Evolutionary conservation across 1,140 invertebrate species (phyloP).

Genomic region (Dufourea novaeangliae): DNA sequence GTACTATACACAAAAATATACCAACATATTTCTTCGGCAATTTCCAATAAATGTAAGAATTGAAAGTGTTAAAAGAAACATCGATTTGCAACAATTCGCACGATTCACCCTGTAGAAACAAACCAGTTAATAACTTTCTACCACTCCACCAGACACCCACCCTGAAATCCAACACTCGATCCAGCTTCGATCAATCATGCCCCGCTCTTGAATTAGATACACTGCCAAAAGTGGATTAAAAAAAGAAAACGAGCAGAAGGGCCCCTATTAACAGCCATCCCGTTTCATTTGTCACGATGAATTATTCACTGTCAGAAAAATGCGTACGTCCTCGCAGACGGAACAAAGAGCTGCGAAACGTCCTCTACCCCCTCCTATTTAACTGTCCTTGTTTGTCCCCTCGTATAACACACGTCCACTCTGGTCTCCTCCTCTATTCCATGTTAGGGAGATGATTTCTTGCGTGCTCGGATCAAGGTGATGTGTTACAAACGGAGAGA

Average conservation of each 20-base stretch:
- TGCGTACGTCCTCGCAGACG: background rate
- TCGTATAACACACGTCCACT: background rate
- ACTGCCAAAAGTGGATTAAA: constrained; percentile 20
- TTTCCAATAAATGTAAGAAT: no score
- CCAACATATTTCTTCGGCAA: no score
- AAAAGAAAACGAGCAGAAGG: background rate
- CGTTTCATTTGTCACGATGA: constrained; percentile 32
- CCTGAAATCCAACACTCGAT: background rate
- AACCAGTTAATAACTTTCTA: no score
- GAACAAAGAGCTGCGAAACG: constrained; percentile 31
- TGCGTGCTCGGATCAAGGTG: constrained; percentile 24
- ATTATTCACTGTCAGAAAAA: constrained; percentile 25
- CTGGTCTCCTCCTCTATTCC: constrained; percentile 58
- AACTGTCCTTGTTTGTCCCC: constrained; percentile 45
- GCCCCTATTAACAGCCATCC: background rate
- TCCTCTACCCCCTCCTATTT: background rate
- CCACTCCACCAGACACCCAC: no score
- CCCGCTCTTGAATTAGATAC: constrained; percentile 17
- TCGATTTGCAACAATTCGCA: no score
- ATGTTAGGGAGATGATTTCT: constrained; percentile 49
- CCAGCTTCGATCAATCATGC: background rate
- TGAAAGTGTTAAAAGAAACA: no score
- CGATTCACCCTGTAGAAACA: no score
- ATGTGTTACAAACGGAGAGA: constrained; percentile 2
- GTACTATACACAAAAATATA: no score